These are phyloP conservation scores for cattle (Bos taurus) DNA, from an alignment of 2,113 vertebrate species.

Conservation along the genomic window ARS-UCD2.0 NC_037340.1:65262001-65262500, in stretches of 20 bases:
- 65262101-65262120: neutral
- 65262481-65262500: neutral
- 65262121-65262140: neutral
- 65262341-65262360: neutral
- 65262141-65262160: neutral
- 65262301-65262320: neutral
- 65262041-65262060: neutral
- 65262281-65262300: neutral
- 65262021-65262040: neutral
- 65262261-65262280: neutral
- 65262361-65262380: neutral
- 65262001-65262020: neutral
- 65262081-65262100: neutral
- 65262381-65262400: neutral
- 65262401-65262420: neutral
- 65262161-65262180: neutral
- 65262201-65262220: neutral
- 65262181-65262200: neutral
- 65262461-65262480: neutral
- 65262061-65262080: neutral
- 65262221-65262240: neutral
- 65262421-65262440: neutral
- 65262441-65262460: neutral
- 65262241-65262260: neutral
- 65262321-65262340: neutral